Conservation (phyloP, 2,888 invertebrate species). For the Hylaea fasciaria region DNA sequence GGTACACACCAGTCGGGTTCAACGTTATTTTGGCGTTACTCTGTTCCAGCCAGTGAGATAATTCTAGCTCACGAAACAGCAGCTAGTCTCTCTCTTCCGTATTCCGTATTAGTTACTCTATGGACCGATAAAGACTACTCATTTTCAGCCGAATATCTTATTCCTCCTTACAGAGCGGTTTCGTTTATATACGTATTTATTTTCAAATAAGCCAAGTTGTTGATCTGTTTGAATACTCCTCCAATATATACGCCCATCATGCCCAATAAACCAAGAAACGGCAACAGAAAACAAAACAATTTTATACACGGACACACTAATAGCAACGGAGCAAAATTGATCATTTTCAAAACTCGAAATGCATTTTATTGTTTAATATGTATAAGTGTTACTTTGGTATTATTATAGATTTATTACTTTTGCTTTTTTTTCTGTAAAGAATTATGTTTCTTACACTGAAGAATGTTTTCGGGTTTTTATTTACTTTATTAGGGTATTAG, state of each 20-base stretch:
- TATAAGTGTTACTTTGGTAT: not conserved
- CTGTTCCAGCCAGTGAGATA: no score
- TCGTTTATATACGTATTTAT: conserved; percentile 48
- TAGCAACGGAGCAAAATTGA: conserved; percentile 55
- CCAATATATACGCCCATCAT: conserved; percentile 55
- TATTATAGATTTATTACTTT: no score
- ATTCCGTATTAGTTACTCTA: no score
- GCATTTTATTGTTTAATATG: not conserved
- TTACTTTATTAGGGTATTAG: no score
- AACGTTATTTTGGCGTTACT: no score
- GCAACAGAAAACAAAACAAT: conserved; percentile 63
- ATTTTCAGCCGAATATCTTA: conserved; percentile 44
- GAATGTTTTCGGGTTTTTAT: no score
- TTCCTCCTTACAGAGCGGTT: conserved; percentile 12
- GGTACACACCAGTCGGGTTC: no score
- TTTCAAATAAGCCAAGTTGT: conserved; percentile 49
- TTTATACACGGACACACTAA: conserved; percentile 60
- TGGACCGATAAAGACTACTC: not conserved
- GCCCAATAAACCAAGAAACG: conserved; percentile 56
- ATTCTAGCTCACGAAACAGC: no score
- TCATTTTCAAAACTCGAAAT: conserved; percentile 35
- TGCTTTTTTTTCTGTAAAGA: no score
- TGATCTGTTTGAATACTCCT: conserved; percentile 49
- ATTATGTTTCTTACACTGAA: no score
- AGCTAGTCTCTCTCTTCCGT: no score